Evolutionary conservation across 2,888 invertebrate species (phyloP).

Genomic region (Pterostichus niger): DNA sequence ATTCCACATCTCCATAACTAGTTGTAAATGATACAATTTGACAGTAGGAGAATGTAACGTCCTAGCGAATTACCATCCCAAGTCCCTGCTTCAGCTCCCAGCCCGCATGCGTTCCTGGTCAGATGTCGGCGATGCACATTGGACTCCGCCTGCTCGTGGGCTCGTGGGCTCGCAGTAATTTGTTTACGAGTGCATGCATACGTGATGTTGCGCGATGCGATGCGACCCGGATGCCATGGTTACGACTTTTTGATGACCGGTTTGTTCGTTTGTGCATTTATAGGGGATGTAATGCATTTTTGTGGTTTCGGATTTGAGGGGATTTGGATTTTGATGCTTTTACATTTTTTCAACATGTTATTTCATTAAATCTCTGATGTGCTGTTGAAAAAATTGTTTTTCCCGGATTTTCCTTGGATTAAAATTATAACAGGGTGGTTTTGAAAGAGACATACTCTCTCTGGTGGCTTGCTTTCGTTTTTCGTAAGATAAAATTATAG

Average conservation of each 20-base stretch:
- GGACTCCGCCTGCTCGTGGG: too few species aligned
- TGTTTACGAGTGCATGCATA: slow-evolving; percentile 64
- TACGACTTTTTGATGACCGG: slow-evolving; percentile 40
- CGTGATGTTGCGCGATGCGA: slow-evolving; percentile 33
- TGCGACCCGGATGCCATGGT: slow-evolving; percentile 26
- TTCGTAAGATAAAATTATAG: too few species aligned
- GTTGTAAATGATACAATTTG: slow-evolving; percentile 15
- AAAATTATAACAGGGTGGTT: too few species aligned
- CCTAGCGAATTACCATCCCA: slow-evolving; percentile 2
- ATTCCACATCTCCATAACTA: slow-evolving; percentile 8
- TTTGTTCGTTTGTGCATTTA: slow-evolving; percentile 21
- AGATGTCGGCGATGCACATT: slow-evolving; percentile 18
- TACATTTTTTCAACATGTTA: too few species aligned
- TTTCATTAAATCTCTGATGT: too few species aligned
- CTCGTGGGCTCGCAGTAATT: slow-evolving; percentile 34
- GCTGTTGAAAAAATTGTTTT: too few species aligned
- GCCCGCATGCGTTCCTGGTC: neutral
- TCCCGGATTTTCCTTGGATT: too few species aligned
- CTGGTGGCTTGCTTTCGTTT: too few species aligned
- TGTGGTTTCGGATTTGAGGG: neutral
- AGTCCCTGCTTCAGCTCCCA: neutral
- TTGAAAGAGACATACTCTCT: too few species aligned
- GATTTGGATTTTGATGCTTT: neutral
- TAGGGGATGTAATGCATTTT: slow-evolving; percentile 1
- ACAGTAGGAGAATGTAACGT: slow-evolving; percentile 8